Evolutionary conservation across 23 tunicate species (phyloP).

Genomic region (Styela clava): DNA sequence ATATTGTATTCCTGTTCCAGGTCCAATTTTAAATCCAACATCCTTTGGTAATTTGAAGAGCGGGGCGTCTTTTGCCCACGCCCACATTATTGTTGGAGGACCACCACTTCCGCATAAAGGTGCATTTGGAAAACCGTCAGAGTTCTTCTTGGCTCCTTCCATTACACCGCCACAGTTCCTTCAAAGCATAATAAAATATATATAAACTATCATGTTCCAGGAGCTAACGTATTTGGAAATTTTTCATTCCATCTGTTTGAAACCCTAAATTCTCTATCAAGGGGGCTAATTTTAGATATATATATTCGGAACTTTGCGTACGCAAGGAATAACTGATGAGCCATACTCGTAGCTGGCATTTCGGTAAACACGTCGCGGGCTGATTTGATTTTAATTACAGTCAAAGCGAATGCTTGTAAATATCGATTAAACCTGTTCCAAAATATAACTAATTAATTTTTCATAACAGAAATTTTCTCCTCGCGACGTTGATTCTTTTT

Average conservation of each 20-base stretch:
- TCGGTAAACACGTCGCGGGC: too few species aligned
- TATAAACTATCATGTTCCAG: not conserved
- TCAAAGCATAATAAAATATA: too few species aligned
- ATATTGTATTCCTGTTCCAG: constrained; percentile 26
- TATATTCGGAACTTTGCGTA: too few species aligned
- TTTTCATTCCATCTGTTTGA: too few species aligned
- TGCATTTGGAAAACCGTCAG: not conserved
- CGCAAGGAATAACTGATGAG: too few species aligned
- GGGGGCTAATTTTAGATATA: too few species aligned
- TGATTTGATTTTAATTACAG: too few species aligned
- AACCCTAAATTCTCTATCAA: too few species aligned
- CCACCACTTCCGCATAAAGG: not conserved
- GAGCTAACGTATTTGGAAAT: too few species aligned
- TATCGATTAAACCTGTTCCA: not conserved
- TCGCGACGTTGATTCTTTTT: not conserved
- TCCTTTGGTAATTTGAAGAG: constrained; percentile 32
- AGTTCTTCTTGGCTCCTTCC: constrained; percentile 1
- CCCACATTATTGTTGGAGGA: constrained; percentile 36
- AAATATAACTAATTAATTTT: not conserved
- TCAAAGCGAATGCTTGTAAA: too few species aligned
- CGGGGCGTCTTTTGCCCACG: constrained; percentile 68
- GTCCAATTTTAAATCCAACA: constrained; percentile 50
- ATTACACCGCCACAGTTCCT: constrained; percentile 41
- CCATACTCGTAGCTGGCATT: too few species aligned
- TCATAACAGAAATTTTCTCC: not conserved